phyloP scores from a whole-genome alignment of 2,888 invertebrate species.

The Tanaodytes sp. region DNA sequence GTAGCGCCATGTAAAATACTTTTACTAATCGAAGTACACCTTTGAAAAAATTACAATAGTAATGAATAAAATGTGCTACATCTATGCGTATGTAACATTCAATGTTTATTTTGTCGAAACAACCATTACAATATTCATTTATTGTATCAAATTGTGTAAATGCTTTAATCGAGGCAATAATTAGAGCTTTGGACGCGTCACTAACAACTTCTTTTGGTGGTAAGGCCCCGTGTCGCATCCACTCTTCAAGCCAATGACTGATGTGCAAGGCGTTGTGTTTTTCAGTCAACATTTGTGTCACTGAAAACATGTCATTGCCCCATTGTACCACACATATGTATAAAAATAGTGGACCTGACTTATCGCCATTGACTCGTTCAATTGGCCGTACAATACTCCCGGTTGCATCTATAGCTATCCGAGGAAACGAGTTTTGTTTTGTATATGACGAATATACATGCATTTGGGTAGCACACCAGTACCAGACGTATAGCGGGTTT shows the following conservation, averaged over 20 bases:
- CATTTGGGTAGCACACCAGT: slow-evolving; percentile 14
- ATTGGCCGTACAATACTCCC: slow-evolving; percentile 9
- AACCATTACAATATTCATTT: slow-evolving; percentile 27
- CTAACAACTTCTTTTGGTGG: slow-evolving; percentile 16
- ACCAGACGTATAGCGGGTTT: slow-evolving; percentile 11
- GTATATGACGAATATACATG: slow-evolving; percentile 34
- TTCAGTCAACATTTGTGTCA: slow-evolving; percentile 11
- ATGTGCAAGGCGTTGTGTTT: slow-evolving; percentile 18
- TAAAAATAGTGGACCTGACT: slow-evolving; percentile 6
- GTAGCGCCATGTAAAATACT: slow-evolving; percentile 20
- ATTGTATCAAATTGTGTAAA: slow-evolving; percentile 14
- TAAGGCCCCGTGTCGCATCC: neutral
- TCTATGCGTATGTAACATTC: slow-evolving; percentile 29
- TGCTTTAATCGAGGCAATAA: slow-evolving; percentile 24
- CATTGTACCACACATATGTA: slow-evolving; percentile 12
- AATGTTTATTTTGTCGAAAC: neutral
- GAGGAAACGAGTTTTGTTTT: neutral
- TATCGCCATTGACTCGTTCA: neutral
- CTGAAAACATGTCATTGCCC: slow-evolving; percentile 25
- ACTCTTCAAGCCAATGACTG: slow-evolving; percentile 20
- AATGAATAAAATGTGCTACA: slow-evolving; percentile 23
- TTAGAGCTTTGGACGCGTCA: slow-evolving; percentile 18
- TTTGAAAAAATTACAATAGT: slow-evolving; percentile 6
- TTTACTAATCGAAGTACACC: slow-evolving; percentile 9
- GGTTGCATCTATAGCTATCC: slow-evolving; percentile 10